Evolutionary conservation across 2,888 invertebrate genomes (phyloP).

Genomic region (Sipunculus nudus): DNA sequence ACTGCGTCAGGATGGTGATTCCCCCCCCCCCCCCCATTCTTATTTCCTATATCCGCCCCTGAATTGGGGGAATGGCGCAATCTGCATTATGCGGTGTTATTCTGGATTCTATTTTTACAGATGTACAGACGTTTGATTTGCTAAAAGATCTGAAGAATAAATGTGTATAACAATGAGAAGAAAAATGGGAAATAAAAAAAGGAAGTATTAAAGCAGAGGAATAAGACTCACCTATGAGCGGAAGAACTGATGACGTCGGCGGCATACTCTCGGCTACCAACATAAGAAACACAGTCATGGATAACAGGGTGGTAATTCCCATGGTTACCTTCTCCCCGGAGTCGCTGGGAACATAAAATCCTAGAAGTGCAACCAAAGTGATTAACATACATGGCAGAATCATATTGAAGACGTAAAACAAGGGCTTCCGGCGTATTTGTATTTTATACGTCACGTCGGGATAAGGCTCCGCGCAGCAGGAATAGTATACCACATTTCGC

Average conservation of each 20-base stretch:
- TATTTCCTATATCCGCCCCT: too few relatives aligned
- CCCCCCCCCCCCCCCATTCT: too few relatives aligned
- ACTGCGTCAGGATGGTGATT: too few relatives aligned
- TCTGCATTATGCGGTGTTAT: too few relatives aligned
- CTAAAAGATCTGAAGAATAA: too few relatives aligned
- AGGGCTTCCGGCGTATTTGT: slow-evolving; percentile 68
- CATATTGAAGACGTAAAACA: slow-evolving; percentile 71
- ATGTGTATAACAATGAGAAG: too few relatives aligned
- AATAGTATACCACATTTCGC: slow-evolving; percentile 67
- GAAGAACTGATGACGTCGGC: slow-evolving; percentile 71
- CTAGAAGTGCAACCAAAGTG: slow-evolving; percentile 70
- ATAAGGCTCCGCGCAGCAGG: slow-evolving; percentile 68
- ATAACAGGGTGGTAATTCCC: slow-evolving; percentile 70
- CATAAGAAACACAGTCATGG: slow-evolving; percentile 72
- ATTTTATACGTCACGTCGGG: slow-evolving; percentile 70
- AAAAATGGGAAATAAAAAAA: too few relatives aligned
- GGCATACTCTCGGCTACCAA: slow-evolving; percentile 72
- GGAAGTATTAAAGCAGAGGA: too few relatives aligned
- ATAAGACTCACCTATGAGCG: slow-evolving; percentile 69
- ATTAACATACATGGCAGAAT: slow-evolving; percentile 71
- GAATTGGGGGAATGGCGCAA: too few relatives aligned
- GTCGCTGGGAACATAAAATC: slow-evolving; percentile 72
- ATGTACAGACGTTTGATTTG: too few relatives aligned
- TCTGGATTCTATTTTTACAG: too few relatives aligned
- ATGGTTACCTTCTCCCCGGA: slow-evolving; percentile 69